Evolutionary conservation across 2,888 invertebrate species (phyloP).

Genomic region (Calameuta filiformis): DNA sequence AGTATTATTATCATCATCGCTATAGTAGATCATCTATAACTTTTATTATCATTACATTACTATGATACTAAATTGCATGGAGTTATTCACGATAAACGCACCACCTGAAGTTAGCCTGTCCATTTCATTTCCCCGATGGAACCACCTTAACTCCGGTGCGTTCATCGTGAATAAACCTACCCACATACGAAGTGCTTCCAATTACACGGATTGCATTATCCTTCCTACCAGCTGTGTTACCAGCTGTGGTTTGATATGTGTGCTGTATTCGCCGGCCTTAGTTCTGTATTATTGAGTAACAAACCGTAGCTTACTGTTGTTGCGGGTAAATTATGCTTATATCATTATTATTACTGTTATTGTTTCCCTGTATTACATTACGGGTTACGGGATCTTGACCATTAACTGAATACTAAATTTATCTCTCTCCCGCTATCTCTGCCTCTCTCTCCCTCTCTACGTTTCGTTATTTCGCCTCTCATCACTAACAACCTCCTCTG

Average conservation of each 20-base stretch:
- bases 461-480: no score
- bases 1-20: neutral
- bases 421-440: no score
- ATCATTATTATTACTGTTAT: neutral
- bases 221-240: neutral
- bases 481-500: no score
- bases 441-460: no score
- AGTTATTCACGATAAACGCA: neutral
- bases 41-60: neutral
- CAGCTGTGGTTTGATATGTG: neutral
- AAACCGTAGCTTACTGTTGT: neutral
- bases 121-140: neutral
- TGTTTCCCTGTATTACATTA: no score
- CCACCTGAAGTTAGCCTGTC: neutral
- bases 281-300: neutral
- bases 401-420: no score
- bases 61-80: neutral
- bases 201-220: neutral
- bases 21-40: neutral
- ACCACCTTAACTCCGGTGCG: neutral
- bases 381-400: no score
- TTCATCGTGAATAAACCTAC: neutral
- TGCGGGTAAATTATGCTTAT: neutral
- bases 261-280: neutral
- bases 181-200: neutral